A percentile compares a stretch with the other conserved stretches of the same genome.
phyloP scores from a whole-genome alignment of 1,140 invertebrate genomes.

The Calliphora vicina region DNA sequence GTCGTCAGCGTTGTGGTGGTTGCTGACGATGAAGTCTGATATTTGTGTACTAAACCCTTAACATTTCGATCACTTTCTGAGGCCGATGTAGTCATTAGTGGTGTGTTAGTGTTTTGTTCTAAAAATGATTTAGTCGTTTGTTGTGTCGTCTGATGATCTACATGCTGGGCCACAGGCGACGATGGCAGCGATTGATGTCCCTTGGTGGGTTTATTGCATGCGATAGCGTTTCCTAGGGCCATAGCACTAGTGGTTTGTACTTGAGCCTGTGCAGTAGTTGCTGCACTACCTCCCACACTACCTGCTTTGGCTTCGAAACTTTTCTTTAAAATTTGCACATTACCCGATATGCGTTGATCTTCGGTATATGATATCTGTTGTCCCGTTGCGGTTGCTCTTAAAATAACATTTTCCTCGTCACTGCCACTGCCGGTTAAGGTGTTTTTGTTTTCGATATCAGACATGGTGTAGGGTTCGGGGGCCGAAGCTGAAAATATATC shows the following conservation, averaged over 20 bases:
- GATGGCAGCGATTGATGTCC: conserved; percentile 61
- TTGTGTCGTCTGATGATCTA: conserved; percentile 44
- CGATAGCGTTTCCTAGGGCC: background rate
- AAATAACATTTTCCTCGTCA: conserved; percentile 23
- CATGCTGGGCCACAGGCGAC: conserved; percentile 59
- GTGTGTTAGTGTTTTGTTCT: conserved; percentile 38
- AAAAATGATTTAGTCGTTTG: conserved; percentile 37
- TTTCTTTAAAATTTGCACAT: conserved; percentile 83
- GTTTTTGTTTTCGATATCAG: conserved; percentile 61
- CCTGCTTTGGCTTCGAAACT: conserved; percentile 83
- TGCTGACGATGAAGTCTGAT: conserved; percentile 65
- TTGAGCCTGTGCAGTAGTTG: background rate
- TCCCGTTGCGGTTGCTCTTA: background rate
- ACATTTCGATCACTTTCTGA: conserved; percentile 72
- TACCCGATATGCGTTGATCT: conserved; percentile 67
- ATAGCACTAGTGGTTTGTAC: conserved; percentile 3
- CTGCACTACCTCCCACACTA: conserved; percentile 35
- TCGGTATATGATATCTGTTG: conserved; percentile 39
- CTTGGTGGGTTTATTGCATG: conserved; percentile 41
- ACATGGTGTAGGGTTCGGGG: conserved; percentile 47
- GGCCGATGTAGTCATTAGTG: conserved; percentile 53
- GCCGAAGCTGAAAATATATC: conserved; percentile 43
- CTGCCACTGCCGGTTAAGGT: conserved; percentile 32
- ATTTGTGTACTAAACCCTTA: conserved; percentile 76
- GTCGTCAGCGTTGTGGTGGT: background rate